These are phyloP conservation scores for Himalopsyche phryganea DNA, from an alignment of 1,140 invertebrate species.

Conservation along the genomic window DNA sequence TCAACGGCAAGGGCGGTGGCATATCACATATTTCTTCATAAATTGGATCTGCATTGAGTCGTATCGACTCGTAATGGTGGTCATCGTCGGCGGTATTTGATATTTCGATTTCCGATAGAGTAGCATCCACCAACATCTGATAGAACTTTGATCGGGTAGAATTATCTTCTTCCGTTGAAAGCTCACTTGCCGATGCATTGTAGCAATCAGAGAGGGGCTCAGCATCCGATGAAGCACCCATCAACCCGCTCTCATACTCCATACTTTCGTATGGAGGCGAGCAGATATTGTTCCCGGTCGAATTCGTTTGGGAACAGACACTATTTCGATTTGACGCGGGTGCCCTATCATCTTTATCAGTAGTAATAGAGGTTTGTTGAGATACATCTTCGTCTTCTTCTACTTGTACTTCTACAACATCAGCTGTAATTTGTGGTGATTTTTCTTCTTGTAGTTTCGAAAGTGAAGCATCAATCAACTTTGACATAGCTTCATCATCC, in stretches of 20 bases:
- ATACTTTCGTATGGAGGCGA: conserved; percentile 57
- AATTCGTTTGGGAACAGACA: conserved; percentile 20
- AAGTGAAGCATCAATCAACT: conserved; percentile 56
- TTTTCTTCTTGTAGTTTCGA: conserved; percentile 52
- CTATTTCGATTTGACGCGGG: conserved; percentile 2
- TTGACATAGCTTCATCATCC: conserved; percentile 57
- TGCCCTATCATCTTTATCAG: conserved; percentile 27
- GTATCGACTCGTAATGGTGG: conserved; percentile 76
- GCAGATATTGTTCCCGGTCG: conserved; percentile 42
- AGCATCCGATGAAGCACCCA: conserved; percentile 50
- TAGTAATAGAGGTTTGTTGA: conserved; percentile 7
- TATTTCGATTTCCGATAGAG: conserved; percentile 60
- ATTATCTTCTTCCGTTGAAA: conserved; percentile 59
- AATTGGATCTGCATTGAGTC: conserved; percentile 73
- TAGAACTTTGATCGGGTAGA: conserved; percentile 64
- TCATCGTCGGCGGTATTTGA: conserved; percentile 58
- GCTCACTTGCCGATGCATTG: conserved; percentile 59
- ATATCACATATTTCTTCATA: conserved; percentile 83
- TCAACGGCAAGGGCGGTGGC: conserved; percentile 70
- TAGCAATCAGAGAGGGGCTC: conserved; percentile 64
- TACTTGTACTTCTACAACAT: neutral
- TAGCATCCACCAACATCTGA: conserved; percentile 63
- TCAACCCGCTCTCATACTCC: conserved; percentile 53
- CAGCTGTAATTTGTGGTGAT: conserved; percentile 30
- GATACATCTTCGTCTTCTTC: conserved; percentile 13